Evolutionary conservation across 2,113 vertebrate species (phyloP).

Genomic region (Nibea albiflora): DNA sequence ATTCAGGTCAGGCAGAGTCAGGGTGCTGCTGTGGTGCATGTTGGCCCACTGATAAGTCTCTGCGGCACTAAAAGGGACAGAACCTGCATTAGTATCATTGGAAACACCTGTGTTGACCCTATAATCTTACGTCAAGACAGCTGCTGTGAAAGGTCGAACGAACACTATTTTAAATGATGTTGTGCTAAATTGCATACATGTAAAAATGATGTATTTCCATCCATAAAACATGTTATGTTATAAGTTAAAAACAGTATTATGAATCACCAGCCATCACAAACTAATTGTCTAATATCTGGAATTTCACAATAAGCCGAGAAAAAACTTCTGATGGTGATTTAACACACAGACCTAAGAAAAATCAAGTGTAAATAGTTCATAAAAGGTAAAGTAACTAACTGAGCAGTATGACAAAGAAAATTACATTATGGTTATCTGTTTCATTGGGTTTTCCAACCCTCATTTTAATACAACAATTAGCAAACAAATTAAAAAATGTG

Average conservation of each 20-base stretch:
- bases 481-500: conserved; percentile 53
- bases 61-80: no score
- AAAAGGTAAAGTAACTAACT: background rate
- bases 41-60: no score
- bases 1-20: no score
- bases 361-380: background rate
- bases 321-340: background rate
- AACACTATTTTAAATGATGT: no score
- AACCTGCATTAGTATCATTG: no score
- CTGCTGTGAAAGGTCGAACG: no score
- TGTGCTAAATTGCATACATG: background rate
- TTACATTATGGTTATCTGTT: conserved; percentile 33
- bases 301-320: background rate
- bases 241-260: background rate
- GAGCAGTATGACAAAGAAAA: conserved; percentile 29
- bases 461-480: conserved; percentile 76
- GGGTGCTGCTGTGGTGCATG: no score
- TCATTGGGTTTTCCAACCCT: conserved; percentile 54
- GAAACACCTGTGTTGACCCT: no score
- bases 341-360: background rate
- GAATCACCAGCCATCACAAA: background rate
- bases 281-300: background rate
- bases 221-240: background rate
- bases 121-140: no score
- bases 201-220: background rate